phyloP scores from a whole-genome alignment of 2,797 vertebrate genomes.

The Paratrypauchen microcephalus region DNA sequence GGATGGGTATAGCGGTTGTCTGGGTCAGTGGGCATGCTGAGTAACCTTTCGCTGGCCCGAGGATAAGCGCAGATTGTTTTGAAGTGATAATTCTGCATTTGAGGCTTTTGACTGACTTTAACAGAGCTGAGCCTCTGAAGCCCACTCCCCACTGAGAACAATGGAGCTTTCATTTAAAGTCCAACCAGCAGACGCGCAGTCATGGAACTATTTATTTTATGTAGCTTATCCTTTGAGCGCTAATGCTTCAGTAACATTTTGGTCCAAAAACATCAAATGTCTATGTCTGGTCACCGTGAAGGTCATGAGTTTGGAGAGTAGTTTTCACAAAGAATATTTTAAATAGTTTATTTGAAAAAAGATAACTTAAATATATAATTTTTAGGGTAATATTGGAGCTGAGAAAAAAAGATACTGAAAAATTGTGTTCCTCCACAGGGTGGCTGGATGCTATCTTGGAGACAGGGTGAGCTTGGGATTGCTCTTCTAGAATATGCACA shows the following conservation, averaged over 20 bases:
- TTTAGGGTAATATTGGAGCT: background rate
- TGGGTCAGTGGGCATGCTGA: slow-evolving; percentile 30
- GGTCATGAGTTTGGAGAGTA: background rate
- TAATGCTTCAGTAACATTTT: slow-evolving; percentile 41
- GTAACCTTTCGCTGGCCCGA: slow-evolving; percentile 38
- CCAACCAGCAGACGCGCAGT: slow-evolving; percentile 34
- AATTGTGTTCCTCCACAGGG: too few relatives aligned
- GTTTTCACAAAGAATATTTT: background rate
- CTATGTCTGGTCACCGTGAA: slow-evolving; percentile 12
- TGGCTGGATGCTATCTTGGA: too few relatives aligned
- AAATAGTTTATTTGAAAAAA: background rate
- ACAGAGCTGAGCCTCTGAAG: slow-evolving; percentile 50
- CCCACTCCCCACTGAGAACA: slow-evolving; percentile 27
- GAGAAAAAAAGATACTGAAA: too few relatives aligned
- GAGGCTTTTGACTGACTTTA: slow-evolving; percentile 45
- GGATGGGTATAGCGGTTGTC: slow-evolving; percentile 20
- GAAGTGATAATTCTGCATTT: slow-evolving; percentile 48
- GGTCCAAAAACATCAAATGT: slow-evolving; percentile 20
- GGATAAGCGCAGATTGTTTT: slow-evolving; percentile 54
- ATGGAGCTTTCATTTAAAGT: slow-evolving; percentile 41
- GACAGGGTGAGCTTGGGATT: too few relatives aligned
- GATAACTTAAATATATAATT: too few relatives aligned
- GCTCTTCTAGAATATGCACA: too few relatives aligned
- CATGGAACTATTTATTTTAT: slow-evolving; percentile 34
- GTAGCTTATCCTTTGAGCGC: slow-evolving; percentile 37